Evolutionary conservation across 1,140 invertebrate genomes (phyloP).

Genomic region (Drosophila aff.): DNA sequence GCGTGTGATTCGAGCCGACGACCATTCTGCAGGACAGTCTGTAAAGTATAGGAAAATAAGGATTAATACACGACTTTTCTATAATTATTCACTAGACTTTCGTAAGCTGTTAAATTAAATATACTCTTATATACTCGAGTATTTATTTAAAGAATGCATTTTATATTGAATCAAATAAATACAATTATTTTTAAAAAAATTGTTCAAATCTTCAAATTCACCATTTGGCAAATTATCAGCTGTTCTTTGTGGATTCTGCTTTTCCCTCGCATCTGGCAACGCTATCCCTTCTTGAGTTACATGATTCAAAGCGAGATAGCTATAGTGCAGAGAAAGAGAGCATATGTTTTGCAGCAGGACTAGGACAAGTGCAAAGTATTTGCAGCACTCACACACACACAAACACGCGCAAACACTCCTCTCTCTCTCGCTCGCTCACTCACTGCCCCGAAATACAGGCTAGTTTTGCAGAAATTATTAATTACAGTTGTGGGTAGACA

Average conservation of each 20-base stretch:
- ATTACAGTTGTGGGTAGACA: not conserved
- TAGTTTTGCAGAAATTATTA: constrained; percentile 11
- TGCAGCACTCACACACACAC: constrained; percentile 7
- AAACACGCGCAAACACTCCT: not conserved
- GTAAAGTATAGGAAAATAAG: constrained; percentile 10
- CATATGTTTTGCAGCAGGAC: constrained; percentile 33
- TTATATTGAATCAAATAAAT: not conserved
- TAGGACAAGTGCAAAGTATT: constrained; percentile 41
- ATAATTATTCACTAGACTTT: not conserved
- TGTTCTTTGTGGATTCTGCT: constrained; percentile 20
- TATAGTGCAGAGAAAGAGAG: not conserved
- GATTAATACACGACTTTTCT: not conserved
- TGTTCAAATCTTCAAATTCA: not conserved
- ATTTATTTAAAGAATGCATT: no score
- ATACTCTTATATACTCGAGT: no score
- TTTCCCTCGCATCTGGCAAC: constrained; percentile 19
- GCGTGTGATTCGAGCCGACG: constrained; percentile 83
- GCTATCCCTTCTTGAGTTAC: constrained; percentile 3
- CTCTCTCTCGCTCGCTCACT: constrained; percentile 1
- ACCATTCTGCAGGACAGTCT: constrained; percentile 82
- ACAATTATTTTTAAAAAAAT: not conserved
- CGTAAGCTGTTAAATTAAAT: not conserved
- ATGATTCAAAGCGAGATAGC: constrained; percentile 21
- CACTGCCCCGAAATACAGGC: constrained; percentile 10
- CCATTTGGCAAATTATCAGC: constrained; percentile 29